Evolutionary conservation across 2,797 vertebrate genomes (phyloP), one percentile per base, ranked within the genome.

Genomic region (Ctenopoma kingsleyae): DNA sequence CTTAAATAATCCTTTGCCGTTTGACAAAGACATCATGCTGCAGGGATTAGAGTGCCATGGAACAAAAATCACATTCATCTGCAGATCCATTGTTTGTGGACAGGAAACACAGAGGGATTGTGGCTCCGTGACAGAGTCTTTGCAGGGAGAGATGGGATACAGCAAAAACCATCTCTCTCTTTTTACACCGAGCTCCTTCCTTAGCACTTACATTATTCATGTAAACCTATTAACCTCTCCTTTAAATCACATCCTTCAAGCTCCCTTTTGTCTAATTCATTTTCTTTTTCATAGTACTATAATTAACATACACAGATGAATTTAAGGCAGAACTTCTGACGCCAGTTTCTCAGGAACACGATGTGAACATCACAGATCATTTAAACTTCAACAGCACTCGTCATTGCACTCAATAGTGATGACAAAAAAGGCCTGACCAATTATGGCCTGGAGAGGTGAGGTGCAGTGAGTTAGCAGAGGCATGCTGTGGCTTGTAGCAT

Each of bases 131-230:
- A 59, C 72, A 56, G 74, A 84, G 73, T 57, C 69, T 61, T 12
- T 55, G 53, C 68, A 54, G 23, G 66, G 56, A 50, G 53, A 70
- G 50, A 72, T 44, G 60, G 67, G 54, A 73, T 70, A 70, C 48
- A 70, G 57, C 38, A 52, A 44, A 67, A 59, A 32, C 52, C 58
- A 66, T 67, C 60, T 27, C 62, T 41, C 49, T 71, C 63, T 67
- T 60, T 67, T 60, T 43, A 54, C 48, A 48, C 58, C 4, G 41
- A 81, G 66, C 76, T 77, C 59, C 64, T 72, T 80, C 58, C 60
- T 52, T 41, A 20, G 40, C 10, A 5, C 51, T 62, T 89, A 68
- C 74, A 90, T 91, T 83, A 90, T 91, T 89, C 81, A 90, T 88
- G 76, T 60, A 73, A 87, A 83, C 68, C 85, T 79, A 89, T 89